phyloP scores from a whole-genome alignment of 2,113 vertebrate genomes.

The Eudyptes chrysolophus region DNA sequence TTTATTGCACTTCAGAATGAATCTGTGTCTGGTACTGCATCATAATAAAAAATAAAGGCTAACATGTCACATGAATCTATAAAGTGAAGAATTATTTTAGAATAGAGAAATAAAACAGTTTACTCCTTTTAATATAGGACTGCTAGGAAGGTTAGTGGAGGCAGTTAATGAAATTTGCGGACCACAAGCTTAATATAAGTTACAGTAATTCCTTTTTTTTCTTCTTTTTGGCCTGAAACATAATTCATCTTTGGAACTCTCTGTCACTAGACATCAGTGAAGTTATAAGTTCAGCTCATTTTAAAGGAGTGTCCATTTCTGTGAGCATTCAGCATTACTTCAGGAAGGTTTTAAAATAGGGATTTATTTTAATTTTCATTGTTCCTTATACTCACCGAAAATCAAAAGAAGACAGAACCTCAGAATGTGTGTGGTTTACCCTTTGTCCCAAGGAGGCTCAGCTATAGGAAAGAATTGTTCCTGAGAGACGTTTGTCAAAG shows the following conservation, averaged over 20 bases:
- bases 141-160: neutral
- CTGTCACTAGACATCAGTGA: neutral
- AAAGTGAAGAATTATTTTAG: neutral
- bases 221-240: neutral
- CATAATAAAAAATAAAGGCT: neutral
- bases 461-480: neutral
- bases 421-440: neutral
- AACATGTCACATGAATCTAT: neutral
- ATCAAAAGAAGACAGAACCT: neutral
- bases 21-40: neutral
- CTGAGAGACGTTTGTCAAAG: neutral
- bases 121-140: neutral
- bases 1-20: neutral
- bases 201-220: neutral
- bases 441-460: neutral
- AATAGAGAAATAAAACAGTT: neutral
- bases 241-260: neutral
- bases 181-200: neutral
- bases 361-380: neutral
- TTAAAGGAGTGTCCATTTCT: neutral
- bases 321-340: neutral
- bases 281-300: neutral
- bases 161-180: neutral
- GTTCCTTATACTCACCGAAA: neutral
- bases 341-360: neutral